Evolutionary conservation across 2,797 vertebrate genomes (phyloP).

Genomic region (Lycodopsis pacificus): DNA sequence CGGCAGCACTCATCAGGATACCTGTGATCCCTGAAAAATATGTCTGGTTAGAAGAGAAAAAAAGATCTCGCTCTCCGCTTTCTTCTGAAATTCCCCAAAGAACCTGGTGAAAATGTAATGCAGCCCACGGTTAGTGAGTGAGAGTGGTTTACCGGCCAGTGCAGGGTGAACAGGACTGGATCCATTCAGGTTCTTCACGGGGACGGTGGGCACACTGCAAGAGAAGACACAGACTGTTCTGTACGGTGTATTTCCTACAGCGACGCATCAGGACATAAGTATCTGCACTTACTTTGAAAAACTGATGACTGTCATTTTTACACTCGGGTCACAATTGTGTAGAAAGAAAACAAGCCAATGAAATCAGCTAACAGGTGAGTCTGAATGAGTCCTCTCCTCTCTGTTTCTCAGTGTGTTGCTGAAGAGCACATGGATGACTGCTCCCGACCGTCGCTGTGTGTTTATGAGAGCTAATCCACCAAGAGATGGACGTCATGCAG

Average conservation of each 20-base stretch:
- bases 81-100: neutral
- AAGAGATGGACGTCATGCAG: slow-evolving; percentile 52
- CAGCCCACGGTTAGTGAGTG: neutral
- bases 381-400: neutral
- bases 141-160: slow-evolving; percentile 88
- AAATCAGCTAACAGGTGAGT: neutral
- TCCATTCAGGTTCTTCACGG: slow-evolving; percentile 95
- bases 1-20: slow-evolving; percentile 95
- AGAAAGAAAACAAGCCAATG: neutral
- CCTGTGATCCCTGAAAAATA: slow-evolving; percentile 91
- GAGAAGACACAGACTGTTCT: slow-evolving; percentile 26
- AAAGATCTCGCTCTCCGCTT: neutral
- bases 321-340: neutral
- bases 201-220: slow-evolving; percentile 92
- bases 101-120: neutral
- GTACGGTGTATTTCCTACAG: neutral
- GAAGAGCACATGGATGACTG: too few species aligned
- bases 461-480: slow-evolving; percentile 69
- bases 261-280: fast-evolving
- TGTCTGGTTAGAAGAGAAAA: neutral
- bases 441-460: neutral
- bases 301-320: slow-evolving; percentile 73
- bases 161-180: slow-evolving; percentile 94
- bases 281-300: slow-evolving; percentile 66
- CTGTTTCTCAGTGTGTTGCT: neutral